Evolutionary conservation across 2,113 vertebrate species (phyloP).

Genomic region (Chlamydotis undulata): DNA sequence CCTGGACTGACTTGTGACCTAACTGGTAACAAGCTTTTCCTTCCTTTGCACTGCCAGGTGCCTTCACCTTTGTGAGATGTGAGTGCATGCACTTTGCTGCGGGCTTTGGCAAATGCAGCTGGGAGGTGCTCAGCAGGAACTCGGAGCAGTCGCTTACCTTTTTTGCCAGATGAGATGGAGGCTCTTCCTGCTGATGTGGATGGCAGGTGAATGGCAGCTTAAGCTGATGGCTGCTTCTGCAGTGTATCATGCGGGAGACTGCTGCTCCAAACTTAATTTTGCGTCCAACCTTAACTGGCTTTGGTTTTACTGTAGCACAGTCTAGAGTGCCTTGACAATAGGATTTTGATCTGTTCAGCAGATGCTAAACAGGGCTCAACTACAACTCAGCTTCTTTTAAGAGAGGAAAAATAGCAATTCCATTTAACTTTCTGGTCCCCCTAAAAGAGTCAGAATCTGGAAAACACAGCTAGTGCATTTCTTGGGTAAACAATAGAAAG

Average conservation of each 20-base stretch:
- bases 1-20: constrained; percentile 11
- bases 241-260: neutral
- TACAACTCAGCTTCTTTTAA: neutral
- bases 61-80: neutral
- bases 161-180: neutral
- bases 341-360: neutral
- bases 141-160: neutral
- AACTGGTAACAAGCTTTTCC: neutral
- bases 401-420: neutral
- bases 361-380: neutral
- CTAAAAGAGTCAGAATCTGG: neutral
- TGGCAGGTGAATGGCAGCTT: neutral
- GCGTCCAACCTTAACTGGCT: neutral
- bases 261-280: neutral
- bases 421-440: neutral
- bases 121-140: neutral
- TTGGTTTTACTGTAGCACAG: neutral
- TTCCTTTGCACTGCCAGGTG: neutral
- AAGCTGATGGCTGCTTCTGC: neutral
- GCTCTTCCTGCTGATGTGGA: neutral
- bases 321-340: neutral
- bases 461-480: neutral
- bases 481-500: neutral
- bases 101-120: neutral
- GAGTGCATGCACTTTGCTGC: neutral